Percentiles rank a stretch among this genome's conserved stretches.
Conservation (phyloP, 2,113 vertebrate species). For the Deroptyus accipitrinus region DNA sequence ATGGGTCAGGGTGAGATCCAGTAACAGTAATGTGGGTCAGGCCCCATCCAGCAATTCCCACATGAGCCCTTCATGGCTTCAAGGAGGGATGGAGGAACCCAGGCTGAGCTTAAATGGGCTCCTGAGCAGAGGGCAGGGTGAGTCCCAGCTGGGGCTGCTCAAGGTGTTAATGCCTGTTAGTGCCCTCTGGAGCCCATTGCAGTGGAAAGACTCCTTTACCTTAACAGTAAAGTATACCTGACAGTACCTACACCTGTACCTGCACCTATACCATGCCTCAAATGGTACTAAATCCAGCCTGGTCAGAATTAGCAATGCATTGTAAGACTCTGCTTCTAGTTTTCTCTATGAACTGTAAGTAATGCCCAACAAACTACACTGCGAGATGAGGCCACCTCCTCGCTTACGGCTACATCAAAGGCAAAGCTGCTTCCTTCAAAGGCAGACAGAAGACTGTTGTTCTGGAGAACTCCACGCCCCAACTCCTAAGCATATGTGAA, state of each 20-base stretch:
- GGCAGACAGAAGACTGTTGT: background rate
- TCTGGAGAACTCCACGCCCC: background rate
- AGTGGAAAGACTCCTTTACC: background rate
- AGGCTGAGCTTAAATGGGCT: background rate
- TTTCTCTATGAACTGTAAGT: constrained; percentile 16
- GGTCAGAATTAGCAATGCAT: background rate
- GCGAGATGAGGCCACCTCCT: constrained; percentile 3
- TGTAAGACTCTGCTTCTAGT: background rate
- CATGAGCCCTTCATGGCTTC: background rate
- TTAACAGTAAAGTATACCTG: background rate
- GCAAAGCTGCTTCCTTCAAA: constrained; percentile 36
- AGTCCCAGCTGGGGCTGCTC: background rate
- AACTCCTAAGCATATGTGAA: constrained; percentile 35
- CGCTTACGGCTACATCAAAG: constrained; percentile 24
- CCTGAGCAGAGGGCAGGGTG: background rate
- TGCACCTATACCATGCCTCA: background rate
- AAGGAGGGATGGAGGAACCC: fast-evolving
- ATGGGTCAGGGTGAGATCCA: background rate
- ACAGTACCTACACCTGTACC: background rate
- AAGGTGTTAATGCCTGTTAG: fast-evolving
- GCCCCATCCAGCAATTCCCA: background rate
- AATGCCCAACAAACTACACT: background rate
- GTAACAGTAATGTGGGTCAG: fast-evolving
- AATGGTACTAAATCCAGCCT: background rate
- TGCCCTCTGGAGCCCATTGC: background rate